These are phyloP conservation scores for Lampris incognitus DNA, from an alignment of 2,113 vertebrate species.

Conservation along the genomic window DNA sequence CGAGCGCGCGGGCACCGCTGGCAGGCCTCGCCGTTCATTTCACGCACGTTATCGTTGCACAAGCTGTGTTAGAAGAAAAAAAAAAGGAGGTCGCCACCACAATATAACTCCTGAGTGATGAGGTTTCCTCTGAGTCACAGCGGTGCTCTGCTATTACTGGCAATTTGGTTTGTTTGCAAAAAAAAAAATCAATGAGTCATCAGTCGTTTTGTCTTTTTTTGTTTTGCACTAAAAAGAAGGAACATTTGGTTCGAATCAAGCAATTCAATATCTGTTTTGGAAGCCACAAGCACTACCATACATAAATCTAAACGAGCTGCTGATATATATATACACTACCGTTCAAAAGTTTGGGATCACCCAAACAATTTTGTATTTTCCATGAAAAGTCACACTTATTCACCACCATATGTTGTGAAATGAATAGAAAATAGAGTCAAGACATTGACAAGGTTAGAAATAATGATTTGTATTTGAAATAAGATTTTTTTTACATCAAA, in stretches of 20 bases:
- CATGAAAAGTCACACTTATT: too few species aligned
- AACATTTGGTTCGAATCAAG: constrained; percentile 28
- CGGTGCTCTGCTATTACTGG: constrained; percentile 51
- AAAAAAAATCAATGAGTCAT: constrained; percentile 76
- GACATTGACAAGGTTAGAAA: too few species aligned
- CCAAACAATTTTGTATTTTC: too few species aligned
- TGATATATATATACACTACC: constrained; percentile 17
- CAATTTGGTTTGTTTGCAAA: constrained; percentile 71
- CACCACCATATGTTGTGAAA: too few species aligned
- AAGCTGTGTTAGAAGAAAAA: constrained; percentile 38
- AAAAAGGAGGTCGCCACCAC: constrained; percentile 64
- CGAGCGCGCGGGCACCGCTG: constrained; percentile 72
- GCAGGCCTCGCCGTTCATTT: constrained; percentile 73
- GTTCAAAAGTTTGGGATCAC: too few species aligned
- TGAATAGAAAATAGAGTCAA: too few species aligned
- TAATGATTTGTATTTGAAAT: too few species aligned
- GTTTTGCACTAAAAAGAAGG: constrained; percentile 31
- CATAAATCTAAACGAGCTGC: constrained; percentile 19
- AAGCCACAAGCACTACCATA: background rate
- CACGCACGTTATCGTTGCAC: constrained; percentile 74
- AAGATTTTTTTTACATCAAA: too few species aligned
- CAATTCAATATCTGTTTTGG: constrained; percentile 5
- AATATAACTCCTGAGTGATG: constrained; percentile 79
- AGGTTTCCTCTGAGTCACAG: constrained; percentile 70
- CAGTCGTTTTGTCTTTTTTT: constrained; percentile 54